A percentile compares a stretch with the other conserved stretches of the same genome.
Evolutionary conservation across 2,113 vertebrate species (phyloP).

Genomic region (Phoxinus phoxinus): DNA sequence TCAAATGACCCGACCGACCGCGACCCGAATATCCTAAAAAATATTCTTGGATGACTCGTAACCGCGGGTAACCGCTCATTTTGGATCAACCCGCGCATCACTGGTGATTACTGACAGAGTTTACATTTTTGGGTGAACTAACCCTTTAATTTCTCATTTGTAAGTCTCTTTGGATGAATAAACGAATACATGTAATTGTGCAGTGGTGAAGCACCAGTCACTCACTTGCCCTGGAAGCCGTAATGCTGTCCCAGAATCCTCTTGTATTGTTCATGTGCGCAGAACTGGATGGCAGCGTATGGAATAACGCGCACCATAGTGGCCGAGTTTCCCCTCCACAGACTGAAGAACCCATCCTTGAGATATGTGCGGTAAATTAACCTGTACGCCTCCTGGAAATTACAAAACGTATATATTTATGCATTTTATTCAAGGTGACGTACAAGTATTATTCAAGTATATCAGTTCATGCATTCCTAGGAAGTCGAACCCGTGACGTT

Average conservation of each 20-base stretch:
- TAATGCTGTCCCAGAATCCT: constrained; percentile 86
- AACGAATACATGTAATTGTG: neutral
- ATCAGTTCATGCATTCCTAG: too few relatives aligned
- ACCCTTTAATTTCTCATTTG: neutral
- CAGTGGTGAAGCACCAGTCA: neutral
- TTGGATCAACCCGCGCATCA: too few relatives aligned
- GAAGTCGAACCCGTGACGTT: too few relatives aligned
- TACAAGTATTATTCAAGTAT: too few relatives aligned
- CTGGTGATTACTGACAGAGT: too few relatives aligned
- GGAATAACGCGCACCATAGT: constrained; percentile 98
- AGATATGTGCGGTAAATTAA: constrained; percentile 94
- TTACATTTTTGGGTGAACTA: too few relatives aligned
- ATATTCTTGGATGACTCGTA: too few relatives aligned
- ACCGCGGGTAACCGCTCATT: too few relatives aligned
- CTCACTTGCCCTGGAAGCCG: constrained; percentile 92
- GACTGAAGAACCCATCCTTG: constrained; percentile 89
- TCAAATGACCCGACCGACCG: too few relatives aligned
- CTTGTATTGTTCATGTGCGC: constrained; percentile 95
- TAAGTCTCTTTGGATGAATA: neutral
- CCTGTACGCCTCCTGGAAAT: constrained; percentile 87
- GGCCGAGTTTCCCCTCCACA: constrained; percentile 97
- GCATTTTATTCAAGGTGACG: too few relatives aligned
- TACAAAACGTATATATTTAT: neutral
- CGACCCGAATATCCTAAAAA: too few relatives aligned
- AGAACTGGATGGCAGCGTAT: constrained; percentile 98